A percentile compares a stretch with the other conserved stretches of the same genome.
Conservation (phyloP, 2,888 invertebrate genomes). For the Diloba caeruleocephala region DNA sequence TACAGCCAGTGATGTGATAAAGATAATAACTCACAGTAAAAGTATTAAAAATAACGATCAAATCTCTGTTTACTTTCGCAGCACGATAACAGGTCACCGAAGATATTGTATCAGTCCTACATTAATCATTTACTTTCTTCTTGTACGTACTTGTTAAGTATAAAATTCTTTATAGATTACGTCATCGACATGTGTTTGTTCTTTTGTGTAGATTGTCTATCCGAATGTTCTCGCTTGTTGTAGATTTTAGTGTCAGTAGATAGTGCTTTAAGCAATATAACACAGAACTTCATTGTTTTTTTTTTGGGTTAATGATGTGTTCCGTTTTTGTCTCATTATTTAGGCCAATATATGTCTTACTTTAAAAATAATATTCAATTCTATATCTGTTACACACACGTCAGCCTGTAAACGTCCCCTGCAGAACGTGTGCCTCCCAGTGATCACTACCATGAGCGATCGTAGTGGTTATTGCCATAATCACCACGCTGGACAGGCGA, state of each 20-base stretch:
- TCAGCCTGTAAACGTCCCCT: too few species aligned
- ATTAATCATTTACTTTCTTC: conserved; percentile 50
- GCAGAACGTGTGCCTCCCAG: too few species aligned
- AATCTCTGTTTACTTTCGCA: conserved; percentile 52
- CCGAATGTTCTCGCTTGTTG: background rate
- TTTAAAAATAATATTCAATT: too few species aligned
- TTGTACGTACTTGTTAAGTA: conserved; percentile 34
- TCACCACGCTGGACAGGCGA: too few species aligned
- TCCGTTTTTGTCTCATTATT: too few species aligned
- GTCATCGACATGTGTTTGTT: conserved; percentile 16
- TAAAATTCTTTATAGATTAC: conserved; percentile 26
- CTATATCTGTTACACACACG: too few species aligned
- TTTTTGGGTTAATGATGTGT: too few species aligned
- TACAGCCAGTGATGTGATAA: conserved; percentile 32
- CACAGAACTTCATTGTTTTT: too few species aligned
- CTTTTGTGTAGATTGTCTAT: conserved; percentile 10
- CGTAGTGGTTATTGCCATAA: too few species aligned
- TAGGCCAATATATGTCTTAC: too few species aligned
- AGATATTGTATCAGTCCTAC: conserved; percentile 39
- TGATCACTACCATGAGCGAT: too few species aligned
- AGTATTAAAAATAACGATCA: conserved; percentile 46
- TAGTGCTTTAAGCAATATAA: too few species aligned
- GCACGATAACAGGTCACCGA: conserved; percentile 44
- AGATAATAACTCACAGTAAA: conserved; percentile 28
- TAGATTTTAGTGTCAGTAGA: background rate